Conservation (phyloP, 2,888 invertebrate genomes). For the Eupithecia pulchellata region DNA sequence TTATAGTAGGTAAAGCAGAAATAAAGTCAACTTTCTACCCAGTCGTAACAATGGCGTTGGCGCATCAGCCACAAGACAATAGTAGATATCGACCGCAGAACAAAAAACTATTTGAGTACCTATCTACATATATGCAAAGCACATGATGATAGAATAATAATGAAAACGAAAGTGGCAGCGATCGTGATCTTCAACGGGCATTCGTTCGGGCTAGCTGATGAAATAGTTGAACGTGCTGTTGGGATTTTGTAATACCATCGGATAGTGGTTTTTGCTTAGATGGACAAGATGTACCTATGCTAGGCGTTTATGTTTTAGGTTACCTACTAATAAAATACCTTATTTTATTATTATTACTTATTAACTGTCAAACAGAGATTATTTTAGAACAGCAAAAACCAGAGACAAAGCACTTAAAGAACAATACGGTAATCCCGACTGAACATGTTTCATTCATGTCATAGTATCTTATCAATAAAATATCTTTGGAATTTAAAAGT, state of each 20-base stretch:
- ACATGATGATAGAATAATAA: conserved; percentile 29
- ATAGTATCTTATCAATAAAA: no score
- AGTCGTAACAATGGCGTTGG: background rate
- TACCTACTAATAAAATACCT: no score
- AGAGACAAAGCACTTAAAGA: background rate
- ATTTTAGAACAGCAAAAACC: background rate
- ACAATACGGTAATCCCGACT: background rate
- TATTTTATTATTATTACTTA: no score
- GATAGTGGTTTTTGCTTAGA: background rate
- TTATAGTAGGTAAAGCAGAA: background rate
- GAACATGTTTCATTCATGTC: no score
- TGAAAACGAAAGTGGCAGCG: conserved; percentile 35
- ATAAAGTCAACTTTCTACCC: background rate
- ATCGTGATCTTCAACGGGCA: background rate
- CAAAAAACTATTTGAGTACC: conserved; percentile 10
- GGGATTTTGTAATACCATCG: background rate
- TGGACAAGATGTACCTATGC: background rate
- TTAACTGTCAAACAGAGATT: background rate
- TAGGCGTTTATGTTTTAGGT: background rate
- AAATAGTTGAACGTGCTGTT: background rate
- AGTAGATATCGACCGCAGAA: conserved; percentile 16
- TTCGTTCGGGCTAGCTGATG: background rate
- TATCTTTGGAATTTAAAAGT: no score
- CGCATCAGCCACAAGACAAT: background rate
- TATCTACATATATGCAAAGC: conserved; percentile 28